Evolutionary conservation across 2,797 vertebrate species (phyloP).

Genomic region (Melanotaenia parkinsoni): DNA sequence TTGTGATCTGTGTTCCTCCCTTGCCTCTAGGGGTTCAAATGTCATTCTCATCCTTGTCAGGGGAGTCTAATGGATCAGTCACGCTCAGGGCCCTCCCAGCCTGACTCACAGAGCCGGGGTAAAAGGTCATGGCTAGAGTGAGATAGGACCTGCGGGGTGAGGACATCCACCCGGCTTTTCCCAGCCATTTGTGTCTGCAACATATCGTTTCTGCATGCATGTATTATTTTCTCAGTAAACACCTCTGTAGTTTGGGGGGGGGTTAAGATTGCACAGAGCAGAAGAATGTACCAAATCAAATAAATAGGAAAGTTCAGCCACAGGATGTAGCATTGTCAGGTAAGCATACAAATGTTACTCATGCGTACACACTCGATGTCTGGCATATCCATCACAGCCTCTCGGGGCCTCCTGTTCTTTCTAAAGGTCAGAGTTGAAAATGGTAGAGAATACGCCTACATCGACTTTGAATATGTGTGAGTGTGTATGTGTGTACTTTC

Average conservation of each 20-base stretch:
- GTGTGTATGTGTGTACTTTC: constrained; percentile 17
- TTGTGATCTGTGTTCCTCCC: constrained; percentile 43
- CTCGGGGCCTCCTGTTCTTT: constrained; percentile 66
- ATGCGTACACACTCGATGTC: constrained; percentile 47
- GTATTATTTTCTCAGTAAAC: constrained; percentile 77
- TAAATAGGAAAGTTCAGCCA: constrained; percentile 64
- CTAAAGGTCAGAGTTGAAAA: constrained; percentile 66
- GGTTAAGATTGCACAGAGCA: constrained; percentile 49
- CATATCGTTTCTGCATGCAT: constrained; percentile 15
- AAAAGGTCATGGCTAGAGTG: constrained; percentile 69
- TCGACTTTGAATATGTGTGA: constrained; percentile 28
- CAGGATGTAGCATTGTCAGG: constrained; percentile 73
- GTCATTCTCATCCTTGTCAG: constrained; percentile 83
- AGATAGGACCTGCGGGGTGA: constrained; percentile 66
- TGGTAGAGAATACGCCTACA: constrained; percentile 41
- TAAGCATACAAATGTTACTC: constrained; percentile 49
- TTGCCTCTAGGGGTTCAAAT: constrained; percentile 76
- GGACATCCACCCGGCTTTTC: constrained; percentile 65
- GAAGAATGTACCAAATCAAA: constrained; percentile 74
- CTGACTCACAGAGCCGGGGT: constrained; percentile 71
- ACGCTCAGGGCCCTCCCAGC: constrained; percentile 72
- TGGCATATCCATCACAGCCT: constrained; percentile 74
- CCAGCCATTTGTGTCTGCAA: constrained; percentile 39
- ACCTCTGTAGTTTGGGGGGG: constrained; percentile 35
- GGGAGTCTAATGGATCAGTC: constrained; percentile 81